phyloP scores from a whole-genome alignment of 2,113 vertebrate species.

The Gadus macrocephalus region DNA sequence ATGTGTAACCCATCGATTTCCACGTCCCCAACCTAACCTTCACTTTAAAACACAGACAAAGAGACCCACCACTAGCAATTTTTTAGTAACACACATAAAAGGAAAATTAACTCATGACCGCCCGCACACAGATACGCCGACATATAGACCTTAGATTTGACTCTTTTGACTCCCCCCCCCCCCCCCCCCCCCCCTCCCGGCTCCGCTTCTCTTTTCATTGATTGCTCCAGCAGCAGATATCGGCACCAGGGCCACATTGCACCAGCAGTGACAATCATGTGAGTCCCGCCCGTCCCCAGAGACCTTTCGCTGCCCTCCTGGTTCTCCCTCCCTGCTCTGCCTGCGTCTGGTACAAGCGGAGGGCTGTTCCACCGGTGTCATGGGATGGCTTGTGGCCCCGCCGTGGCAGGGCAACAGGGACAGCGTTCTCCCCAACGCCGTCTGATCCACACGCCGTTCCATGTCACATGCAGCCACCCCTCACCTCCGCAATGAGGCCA shows the following conservation, averaged over 20 bases:
- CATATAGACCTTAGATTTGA: no score
- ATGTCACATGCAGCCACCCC: not conserved
- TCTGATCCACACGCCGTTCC: not conserved
- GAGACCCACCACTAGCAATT: no score
- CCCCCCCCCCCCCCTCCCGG: constrained; percentile 17
- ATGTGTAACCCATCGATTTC: no score
- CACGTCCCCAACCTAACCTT: no score
- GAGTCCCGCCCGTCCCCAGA: not conserved
- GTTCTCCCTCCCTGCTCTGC: constrained; percentile 77
- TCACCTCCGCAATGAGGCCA: not conserved
- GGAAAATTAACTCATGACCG: no score
- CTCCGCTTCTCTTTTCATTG: constrained; percentile 32
- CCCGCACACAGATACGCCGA: constrained; percentile 23
- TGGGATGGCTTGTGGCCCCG: not conserved
- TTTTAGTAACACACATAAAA: no score
- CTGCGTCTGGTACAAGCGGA: not conserved
- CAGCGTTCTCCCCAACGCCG: not conserved
- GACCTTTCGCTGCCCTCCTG: constrained; percentile 72
- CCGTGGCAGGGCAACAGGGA: not conserved
- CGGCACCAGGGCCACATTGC: constrained; percentile 4
- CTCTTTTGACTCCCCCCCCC: not conserved
- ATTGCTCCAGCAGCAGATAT: constrained; percentile 30
- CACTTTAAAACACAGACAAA: no score
- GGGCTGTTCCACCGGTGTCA: not conserved
- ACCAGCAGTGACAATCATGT: constrained; percentile 1